Base-by-base conservation (phyloP, 2,888 invertebrate species). In the Rotaria magnacalcarata region DNA sequence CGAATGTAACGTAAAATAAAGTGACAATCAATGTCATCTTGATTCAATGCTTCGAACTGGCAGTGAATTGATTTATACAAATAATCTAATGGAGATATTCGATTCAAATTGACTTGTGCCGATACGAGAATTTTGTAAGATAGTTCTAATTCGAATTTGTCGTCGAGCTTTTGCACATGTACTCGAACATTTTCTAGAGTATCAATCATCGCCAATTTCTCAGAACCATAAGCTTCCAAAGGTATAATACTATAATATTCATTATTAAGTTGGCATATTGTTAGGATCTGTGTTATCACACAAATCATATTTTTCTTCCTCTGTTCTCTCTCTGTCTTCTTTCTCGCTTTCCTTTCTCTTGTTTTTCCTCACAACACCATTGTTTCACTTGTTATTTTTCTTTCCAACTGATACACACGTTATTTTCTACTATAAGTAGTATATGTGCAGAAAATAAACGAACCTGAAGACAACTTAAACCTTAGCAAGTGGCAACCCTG, bases 161-260 rank as follows among this genome's bases (percentile, higher is more conserved):
- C 89, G 54, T 90, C 89, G 8, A 92, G 87, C 56, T 90, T 88
- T 56, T 89, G 88, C 87, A 90, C 87, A 85, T 91, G 89, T 11
- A 88, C 85, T 85, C 90, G 89, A 50, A 92, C 88, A 50, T 88
- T 88, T 43, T 89, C 85, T 84, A 88, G 87, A 80, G 89, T 88
- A 84, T 90, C 89, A 3, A 92, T 89, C 11, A 92, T 91, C 50
- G 88, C 88, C 24, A 92, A 89, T 87, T 89, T 89, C 87, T 92
- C 91, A 88, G 89, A 90, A 41, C 90, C 90, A 88, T 90, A 92
- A 24, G 92, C 92, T 58, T 90, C 89, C 58, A 89, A 88, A 34
- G 92, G 92, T 58, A 93, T 89, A 56, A 91, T 88, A 85, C 91
- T 89, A 89, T 91, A 92, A 89, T 92, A 92, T 87, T 92, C 91